Percentiles rank a stretch among this genome's conserved stretches.
Conservation (phyloP, 2,888 invertebrate species). For the Lutraria lutraria region DNA sequence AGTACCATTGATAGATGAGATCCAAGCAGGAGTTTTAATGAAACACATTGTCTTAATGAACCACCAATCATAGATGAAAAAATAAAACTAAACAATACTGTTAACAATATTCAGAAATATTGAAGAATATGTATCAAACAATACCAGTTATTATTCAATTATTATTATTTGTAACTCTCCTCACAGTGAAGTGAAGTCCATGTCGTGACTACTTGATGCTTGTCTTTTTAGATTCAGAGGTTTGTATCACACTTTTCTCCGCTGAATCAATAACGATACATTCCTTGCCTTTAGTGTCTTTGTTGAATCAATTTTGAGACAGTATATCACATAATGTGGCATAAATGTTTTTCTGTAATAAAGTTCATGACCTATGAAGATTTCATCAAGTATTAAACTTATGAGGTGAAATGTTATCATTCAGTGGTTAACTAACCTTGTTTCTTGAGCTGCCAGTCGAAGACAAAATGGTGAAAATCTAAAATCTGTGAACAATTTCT, state of each 20-base stretch:
- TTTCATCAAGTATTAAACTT: neutral
- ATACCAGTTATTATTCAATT: neutral
- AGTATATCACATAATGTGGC: neutral
- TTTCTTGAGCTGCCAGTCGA: constrained; percentile 84
- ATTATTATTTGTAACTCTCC: neutral
- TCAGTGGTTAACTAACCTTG: constrained; percentile 74
- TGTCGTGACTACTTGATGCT: neutral
- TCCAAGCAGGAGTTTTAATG: neutral
- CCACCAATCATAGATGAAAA: neutral
- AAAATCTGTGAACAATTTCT: constrained; percentile 47
- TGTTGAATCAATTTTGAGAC: neutral
- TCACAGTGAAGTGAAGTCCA: neutral
- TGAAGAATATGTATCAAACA: neutral
- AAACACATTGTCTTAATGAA: neutral
- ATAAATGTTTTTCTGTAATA: no score
- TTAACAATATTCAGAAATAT: neutral
- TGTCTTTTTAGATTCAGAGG: no score
- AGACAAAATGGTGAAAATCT: constrained; percentile 71
- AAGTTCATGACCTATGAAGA: neutral
- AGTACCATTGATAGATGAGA: neutral
- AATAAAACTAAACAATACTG: neutral
- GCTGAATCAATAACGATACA: no score
- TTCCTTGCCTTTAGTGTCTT: no score
- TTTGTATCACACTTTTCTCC: no score
- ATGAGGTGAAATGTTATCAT: neutral